Evolutionary conservation across 2,113 vertebrate genomes (phyloP), one percentile per base, ranked within the genome.

Genomic region (Thinocorus orbignyianus): DNA sequence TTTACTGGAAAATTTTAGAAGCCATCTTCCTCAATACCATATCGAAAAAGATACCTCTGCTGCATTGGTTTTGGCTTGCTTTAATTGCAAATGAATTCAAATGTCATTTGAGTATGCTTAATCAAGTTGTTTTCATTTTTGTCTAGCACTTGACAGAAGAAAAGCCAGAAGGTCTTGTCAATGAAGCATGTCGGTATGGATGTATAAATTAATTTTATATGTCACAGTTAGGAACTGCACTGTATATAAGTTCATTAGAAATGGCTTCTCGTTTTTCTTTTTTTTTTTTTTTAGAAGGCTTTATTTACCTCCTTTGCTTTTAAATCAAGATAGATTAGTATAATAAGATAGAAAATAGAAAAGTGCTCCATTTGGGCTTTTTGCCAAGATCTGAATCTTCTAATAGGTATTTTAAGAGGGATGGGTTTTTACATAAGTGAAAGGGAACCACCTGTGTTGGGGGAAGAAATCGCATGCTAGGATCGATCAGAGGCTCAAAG

Each of bases 131-230:
- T 84, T 70, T 64, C 17, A 61, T 84, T 96, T 97, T 96, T 94
- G 30, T 94, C 81, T 94, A 99, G 99, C 99, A 99, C 96, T 96
- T 99, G 88, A 97, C 76, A 64, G 99, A 99, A 95, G 98, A 99
- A 96, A 99, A 99, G 95, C 97, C 98, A 39, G 98, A 98, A 37
- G 99, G 98, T 44, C 98, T 99, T 82, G 92, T 99, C 92, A 99
- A 99, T 97, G 99, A 99, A 98, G 99, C 99, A 88, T 97, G 98
- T 86, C 99, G 99, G 99, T 99, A 99, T 91, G 96, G 65, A 55
- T 95, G 10, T 79, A 30, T 30, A 48, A 58, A 64, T 62, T 76
- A 10, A 79, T 74, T 83, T 46, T 80, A 24, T 35, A 3, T 88
- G 33, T 91, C 6, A 46, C 11, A 52, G 19, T 76, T 80, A 71